Conservation (phyloP, 2,888 invertebrate species). For the Lordiphosa fenestrarum region DNA sequence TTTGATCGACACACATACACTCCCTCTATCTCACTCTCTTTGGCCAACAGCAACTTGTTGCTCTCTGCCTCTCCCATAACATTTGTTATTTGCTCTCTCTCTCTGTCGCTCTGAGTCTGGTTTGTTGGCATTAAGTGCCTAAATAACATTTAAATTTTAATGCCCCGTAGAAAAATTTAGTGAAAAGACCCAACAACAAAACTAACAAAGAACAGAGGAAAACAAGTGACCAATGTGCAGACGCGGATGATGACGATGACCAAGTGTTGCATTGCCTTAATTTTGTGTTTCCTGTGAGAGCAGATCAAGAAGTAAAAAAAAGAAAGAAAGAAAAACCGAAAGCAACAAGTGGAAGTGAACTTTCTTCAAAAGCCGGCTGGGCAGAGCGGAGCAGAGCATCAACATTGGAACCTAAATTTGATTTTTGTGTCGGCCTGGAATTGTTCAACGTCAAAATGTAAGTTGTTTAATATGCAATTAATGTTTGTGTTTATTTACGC, state of each 20-base stretch:
- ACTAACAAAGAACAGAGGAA: conserved; percentile 20
- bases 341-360: conserved; percentile 37
- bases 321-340: conserved; percentile 15
- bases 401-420: conserved; percentile 23
- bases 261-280: conserved; percentile 61
- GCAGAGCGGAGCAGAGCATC: conserved; percentile 8
- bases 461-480: conserved; percentile 62
- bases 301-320: conserved; percentile 34
- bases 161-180: conserved; percentile 34
- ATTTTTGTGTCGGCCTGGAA: not conserved
- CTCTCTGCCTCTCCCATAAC: conserved; percentile 18
- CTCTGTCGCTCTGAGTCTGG: conserved; percentile 16
- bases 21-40: conserved; percentile 5
- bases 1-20: conserved; percentile 27
- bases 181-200: conserved; percentile 30
- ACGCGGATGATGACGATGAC: conserved; percentile 26
- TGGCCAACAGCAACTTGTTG: conserved; percentile 33
- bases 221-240: conserved; percentile 50
- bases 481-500: conserved; percentile 61
- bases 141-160: conserved; percentile 45
- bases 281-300: conserved; percentile 65
- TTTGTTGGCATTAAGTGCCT: conserved; percentile 22
- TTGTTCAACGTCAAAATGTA: conserved; percentile 6
- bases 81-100: conserved; percentile 3
- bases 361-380: conserved; percentile 40